Base-by-base conservation (phyloP, 2,797 vertebrate genomes). In the Nasua narica region DNA sequence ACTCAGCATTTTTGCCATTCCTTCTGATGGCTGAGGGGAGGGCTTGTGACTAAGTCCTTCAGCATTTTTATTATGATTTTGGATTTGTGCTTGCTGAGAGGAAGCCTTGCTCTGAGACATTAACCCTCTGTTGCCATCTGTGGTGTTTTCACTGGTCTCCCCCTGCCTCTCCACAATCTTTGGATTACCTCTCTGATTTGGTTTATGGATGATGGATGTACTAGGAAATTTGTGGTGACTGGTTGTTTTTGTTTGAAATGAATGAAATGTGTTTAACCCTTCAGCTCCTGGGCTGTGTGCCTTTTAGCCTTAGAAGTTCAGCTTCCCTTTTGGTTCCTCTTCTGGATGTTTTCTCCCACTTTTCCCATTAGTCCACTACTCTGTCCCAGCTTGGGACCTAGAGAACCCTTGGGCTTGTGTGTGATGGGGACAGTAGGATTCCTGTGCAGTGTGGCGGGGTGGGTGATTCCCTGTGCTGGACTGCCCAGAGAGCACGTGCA, bases 1-100 rank as follows among this genome's bases (percentile, higher is more conserved):
- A 32, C 77, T 82, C 69, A 77, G 82, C 94, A 96, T 97, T 97
- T 96, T 97, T 97, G 96, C 95, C 97, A 97, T 98, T 97, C 97
- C 92, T 98, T 89, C 74, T 90, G 94, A 54, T 95, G 96, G 96
- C 74, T 0, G 18, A 91, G 40, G 94, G 93, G 84, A 94, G 84
- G 91, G 82, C 90, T 94, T 69, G 8, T 81, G 94, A 96, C 94
- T 95, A 86, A 93, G 90, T 82, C 97, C 77, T 93, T 97, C 87
- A 65, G 87, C 74, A 69, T 95, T 88, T 95, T 97, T 92, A 86
- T 96, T 87, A 92, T 90, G 91, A 90, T 82, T 97, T 96, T 6
- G 3, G 87, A 96, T 95, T 96, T 96, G 96, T 89, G 82, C 76
- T 87, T 76, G 79, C 90, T 65, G 74, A 92, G 88, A 94, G 70